Conservation (phyloP, 2,113 vertebrate species). For the Scolopax mira region DNA sequence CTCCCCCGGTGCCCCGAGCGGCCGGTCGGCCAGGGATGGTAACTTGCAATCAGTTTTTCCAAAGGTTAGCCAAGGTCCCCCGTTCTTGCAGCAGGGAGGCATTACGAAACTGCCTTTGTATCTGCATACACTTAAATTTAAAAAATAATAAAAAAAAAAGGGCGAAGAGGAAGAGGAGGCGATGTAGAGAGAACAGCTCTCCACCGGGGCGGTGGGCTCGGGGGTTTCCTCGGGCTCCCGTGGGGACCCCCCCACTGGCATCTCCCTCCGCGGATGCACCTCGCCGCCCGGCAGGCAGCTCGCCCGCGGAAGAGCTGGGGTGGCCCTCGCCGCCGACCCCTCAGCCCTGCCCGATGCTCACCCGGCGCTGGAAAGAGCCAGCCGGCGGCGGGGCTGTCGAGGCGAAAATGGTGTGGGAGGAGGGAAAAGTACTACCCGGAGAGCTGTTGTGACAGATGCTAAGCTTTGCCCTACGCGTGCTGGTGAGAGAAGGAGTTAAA, state of each 20-base stretch:
- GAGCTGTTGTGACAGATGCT: slow-evolving; percentile 63
- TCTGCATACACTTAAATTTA: neutral
- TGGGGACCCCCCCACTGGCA: neutral
- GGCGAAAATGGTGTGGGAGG: slow-evolving; percentile 31
- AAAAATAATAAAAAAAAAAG: neutral
- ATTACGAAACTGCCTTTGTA: slow-evolving; percentile 71
- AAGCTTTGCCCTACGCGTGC: slow-evolving; percentile 36
- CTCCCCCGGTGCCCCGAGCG: slow-evolving; percentile 19
- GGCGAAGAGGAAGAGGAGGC: neutral
- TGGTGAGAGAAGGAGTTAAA: slow-evolving; percentile 54
- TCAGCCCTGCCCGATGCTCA: neutral
- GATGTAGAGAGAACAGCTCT: neutral
- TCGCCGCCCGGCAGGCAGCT: neutral
- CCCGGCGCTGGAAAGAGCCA: neutral
- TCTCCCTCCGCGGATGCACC: neutral
- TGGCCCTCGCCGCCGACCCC: neutral
- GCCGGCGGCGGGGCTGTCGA: neutral
- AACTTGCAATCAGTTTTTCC: slow-evolving; percentile 63
- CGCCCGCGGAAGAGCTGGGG: neutral
- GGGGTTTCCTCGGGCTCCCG: neutral
- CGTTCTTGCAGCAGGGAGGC: slow-evolving; percentile 59
- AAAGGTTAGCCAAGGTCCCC: slow-evolving; percentile 75
- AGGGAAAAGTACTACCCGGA: slow-evolving; percentile 35
- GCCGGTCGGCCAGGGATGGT: slow-evolving; percentile 34
- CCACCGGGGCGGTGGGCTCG: neutral